Conservation (phyloP, 2,113 vertebrate species). For the Otis tarda region DNA sequence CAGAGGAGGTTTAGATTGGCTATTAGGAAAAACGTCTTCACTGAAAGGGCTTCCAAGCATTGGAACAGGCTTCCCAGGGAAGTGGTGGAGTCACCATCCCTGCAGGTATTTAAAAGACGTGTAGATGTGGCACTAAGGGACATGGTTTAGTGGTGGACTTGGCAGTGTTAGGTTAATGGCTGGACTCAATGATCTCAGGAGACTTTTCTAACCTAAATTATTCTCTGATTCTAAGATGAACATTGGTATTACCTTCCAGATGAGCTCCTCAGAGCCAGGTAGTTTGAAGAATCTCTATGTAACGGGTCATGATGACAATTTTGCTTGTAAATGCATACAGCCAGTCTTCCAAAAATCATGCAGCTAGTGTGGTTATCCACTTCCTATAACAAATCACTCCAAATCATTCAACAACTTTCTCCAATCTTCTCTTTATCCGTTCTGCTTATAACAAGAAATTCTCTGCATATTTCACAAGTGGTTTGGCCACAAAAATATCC, state of each 20-base stretch:
- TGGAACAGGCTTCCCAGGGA: not conserved
- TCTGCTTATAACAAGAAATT: not conserved
- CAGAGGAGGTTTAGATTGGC: not conserved
- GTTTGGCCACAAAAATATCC: constrained; percentile 12
- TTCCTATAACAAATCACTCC: not conserved
- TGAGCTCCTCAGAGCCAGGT: not conserved
- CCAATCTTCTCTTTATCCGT: not conserved
- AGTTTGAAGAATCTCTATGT: not conserved
- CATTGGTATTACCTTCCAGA: not conserved
- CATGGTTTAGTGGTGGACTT: not conserved
- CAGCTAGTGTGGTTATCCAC: not conserved
- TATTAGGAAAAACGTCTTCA: not conserved
- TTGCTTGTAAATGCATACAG: not conserved
- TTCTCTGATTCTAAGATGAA: not conserved
- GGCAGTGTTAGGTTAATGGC: not conserved
- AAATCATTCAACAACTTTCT: not conserved
- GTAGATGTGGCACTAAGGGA: not conserved
- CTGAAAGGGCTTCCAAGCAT: not conserved
- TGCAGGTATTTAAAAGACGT: not conserved
- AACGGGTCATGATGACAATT: not conserved
- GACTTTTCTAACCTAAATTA: not conserved
- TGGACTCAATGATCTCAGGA: not conserved
- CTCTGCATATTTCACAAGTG: not conserved
- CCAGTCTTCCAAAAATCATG: not conserved
- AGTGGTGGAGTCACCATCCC: not conserved